Conservation (phyloP, 2,888 invertebrate species). For the Harpagoxenus sublaevis region DNA sequence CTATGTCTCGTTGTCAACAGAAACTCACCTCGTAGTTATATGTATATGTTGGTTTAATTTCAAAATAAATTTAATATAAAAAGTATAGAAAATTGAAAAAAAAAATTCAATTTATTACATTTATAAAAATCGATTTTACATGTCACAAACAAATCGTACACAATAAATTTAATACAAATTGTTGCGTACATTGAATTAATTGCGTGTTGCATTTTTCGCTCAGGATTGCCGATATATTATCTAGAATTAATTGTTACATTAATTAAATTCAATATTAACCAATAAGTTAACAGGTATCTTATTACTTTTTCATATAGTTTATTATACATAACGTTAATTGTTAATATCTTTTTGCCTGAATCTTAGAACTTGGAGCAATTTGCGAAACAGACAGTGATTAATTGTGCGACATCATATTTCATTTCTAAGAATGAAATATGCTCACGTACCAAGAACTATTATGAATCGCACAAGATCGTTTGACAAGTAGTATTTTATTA, state of each 20-base stretch:
- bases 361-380: too few species aligned
- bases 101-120: not conserved
- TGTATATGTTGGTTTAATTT: not conserved
- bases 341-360: too few species aligned
- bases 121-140: not conserved
- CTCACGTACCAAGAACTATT: too few species aligned
- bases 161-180: not conserved
- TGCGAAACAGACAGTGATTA: too few species aligned
- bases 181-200: not conserved
- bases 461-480: too few species aligned
- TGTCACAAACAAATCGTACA: not conserved
- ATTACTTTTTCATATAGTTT: too few species aligned
- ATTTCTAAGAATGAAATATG: too few species aligned
- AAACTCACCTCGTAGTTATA: slow-evolving; percentile 10
- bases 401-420: too few species aligned
- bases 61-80: not conserved
- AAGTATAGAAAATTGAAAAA: not conserved
- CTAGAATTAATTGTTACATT: not conserved
- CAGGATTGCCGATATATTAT: not conserved
- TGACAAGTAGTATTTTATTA: too few species aligned
- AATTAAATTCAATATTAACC: too few species aligned
- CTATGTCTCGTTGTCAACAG: slow-evolving; percentile 47
- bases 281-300: too few species aligned
- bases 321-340: too few species aligned
- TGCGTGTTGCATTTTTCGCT: not conserved